Percentiles rank a stretch among this genome's conserved stretches.
Conservation (phyloP, 2,113 vertebrate genomes). For the Coturnix japonica region DNA sequence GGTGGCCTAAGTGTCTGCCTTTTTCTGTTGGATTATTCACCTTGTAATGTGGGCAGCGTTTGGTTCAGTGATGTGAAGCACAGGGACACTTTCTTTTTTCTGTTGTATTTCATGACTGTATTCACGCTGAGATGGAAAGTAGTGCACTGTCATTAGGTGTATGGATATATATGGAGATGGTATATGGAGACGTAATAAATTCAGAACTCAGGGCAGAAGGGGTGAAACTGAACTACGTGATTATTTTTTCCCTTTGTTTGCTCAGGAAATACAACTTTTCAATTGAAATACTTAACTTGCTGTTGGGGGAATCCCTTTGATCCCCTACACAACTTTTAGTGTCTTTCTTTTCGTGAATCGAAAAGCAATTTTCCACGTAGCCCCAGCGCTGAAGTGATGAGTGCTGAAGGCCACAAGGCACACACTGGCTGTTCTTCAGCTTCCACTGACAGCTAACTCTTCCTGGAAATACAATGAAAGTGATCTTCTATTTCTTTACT, state of each 20-base stretch:
- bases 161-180: neutral
- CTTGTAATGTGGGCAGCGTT: neutral
- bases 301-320: neutral
- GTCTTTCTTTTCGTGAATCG: neutral
- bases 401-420: neutral
- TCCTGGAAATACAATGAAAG: constrained; percentile 16
- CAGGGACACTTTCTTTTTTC: neutral
- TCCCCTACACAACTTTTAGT: neutral
- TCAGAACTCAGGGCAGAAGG: neutral
- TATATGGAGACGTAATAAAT: neutral
- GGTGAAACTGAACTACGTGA: neutral
- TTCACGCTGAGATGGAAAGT: neutral
- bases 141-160: neutral
- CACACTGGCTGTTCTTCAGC: constrained; percentile 13
- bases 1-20: neutral
- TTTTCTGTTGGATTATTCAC: neutral
- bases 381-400: neutral
- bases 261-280: neutral
- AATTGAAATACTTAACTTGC: neutral
- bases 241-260: neutral
- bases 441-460: neutral
- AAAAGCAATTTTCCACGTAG: neutral
- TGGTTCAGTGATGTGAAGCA: neutral
- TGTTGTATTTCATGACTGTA: neutral
- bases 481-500: neutral